These are phyloP conservation scores for Xenopus tropicalis DNA, from an alignment of 2,113 vertebrate genomes.

Conservation along the genomic window DNA sequence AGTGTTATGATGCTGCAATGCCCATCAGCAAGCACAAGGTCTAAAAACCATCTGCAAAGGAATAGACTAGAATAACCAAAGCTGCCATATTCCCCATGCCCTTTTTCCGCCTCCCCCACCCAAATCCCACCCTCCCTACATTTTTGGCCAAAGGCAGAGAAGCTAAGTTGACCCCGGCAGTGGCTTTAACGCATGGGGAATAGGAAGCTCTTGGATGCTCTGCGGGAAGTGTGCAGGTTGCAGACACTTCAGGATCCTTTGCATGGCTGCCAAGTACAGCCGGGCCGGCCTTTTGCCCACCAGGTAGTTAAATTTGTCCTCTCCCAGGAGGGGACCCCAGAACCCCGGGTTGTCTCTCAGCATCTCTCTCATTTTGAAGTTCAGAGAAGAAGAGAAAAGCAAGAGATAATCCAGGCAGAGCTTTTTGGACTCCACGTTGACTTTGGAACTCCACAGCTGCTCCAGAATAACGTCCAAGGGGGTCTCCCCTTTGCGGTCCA, in stretches of 20 bases:
- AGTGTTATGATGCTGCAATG: too few relatives aligned
- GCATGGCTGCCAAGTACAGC: conserved; percentile 77
- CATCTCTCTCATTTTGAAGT: conserved; percentile 68
- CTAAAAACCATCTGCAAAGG: too few relatives aligned
- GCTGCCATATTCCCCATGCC: too few relatives aligned
- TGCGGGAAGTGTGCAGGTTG: conserved; percentile 70
- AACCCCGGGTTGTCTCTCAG: conserved; percentile 64
- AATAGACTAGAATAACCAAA: too few relatives aligned
- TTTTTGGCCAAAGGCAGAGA: neutral
- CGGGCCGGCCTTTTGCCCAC: conserved; percentile 68
- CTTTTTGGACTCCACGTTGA: conserved; percentile 61
- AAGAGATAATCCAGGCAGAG: conserved; percentile 77
- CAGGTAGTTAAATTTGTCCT: conserved; percentile 73
- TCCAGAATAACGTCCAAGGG: conserved; percentile 75
- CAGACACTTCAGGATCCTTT: conserved; percentile 71
- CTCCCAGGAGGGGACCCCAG: conserved; percentile 73
- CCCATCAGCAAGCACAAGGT: too few relatives aligned
- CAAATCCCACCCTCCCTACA: too few relatives aligned
- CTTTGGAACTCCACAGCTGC: conserved; percentile 70
- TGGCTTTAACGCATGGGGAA: conserved; percentile 74
- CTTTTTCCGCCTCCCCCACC: too few relatives aligned
- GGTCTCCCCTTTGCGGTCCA: conserved; percentile 73
- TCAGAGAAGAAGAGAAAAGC: conserved; percentile 72
- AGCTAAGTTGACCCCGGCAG: conserved; percentile 46
- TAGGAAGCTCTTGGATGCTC: conserved; percentile 77